Conservation (phyloP, 2,888 invertebrate species). For the Rutpela maculata region DNA sequence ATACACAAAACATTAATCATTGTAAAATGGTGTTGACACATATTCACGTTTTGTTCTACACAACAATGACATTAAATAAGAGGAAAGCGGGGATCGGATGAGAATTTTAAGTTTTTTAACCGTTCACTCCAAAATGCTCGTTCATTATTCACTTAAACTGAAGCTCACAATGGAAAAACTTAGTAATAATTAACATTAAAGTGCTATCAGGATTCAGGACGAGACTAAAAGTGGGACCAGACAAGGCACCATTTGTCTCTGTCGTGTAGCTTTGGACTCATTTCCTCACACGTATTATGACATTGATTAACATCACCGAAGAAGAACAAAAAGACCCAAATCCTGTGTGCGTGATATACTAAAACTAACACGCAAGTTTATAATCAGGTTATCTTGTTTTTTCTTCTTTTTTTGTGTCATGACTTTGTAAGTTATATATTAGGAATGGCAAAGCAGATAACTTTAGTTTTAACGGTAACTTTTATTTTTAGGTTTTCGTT, state of each 20-base stretch:
- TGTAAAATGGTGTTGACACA: constrained; percentile 42
- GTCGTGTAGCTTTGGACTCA: constrained; percentile 31
- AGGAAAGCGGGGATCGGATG: constrained; percentile 37
- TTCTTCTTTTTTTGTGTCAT: constrained; percentile 39
- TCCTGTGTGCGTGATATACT: constrained; percentile 34
- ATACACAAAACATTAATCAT: constrained; percentile 43
- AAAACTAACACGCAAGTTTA: constrained; percentile 39
- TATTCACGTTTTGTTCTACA: constrained; percentile 36
- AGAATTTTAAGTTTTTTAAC: constrained; percentile 46
- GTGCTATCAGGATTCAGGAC: constrained; percentile 57
- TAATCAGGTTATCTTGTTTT: constrained; percentile 42
- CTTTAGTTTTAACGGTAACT: constrained; percentile 48
- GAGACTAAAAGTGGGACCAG: constrained; percentile 49
- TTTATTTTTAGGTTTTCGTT: constrained; percentile 41
- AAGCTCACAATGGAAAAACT: constrained; percentile 53
- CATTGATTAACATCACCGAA: constrained; percentile 56
- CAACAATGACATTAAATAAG: constrained; percentile 47
- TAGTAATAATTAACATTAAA: constrained; percentile 63
- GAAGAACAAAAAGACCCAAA: constrained; percentile 44
- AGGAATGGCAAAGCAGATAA: constrained; percentile 40
- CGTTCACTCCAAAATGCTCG: constrained; percentile 34
- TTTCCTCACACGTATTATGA: constrained; percentile 51
- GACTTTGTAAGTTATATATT: constrained; percentile 41
- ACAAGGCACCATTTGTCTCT: constrained; percentile 39
- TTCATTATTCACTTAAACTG: constrained; percentile 47